These are phyloP conservation scores for Enteromius unitaeniatus DNA, from an alignment of 2,797 vertebrate species.

Conservation along the genomic window DNA sequence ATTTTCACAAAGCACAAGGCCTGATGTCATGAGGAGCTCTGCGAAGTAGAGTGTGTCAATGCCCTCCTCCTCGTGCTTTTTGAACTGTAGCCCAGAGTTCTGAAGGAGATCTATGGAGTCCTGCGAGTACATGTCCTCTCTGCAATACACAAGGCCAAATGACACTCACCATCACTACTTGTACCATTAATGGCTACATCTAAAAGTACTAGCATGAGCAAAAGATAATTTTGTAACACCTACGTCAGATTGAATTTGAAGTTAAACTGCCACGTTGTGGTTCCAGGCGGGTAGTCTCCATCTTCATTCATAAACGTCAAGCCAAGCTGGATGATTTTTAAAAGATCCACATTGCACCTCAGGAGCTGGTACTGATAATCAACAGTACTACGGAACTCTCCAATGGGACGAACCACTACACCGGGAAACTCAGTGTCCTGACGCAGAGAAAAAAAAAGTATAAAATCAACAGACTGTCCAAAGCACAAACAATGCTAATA, in stretches of 20 bases:
- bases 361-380: constrained; percentile 98
- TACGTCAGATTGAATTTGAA: constrained; percentile 99
- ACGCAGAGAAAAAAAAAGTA: background rate
- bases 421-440: constrained; percentile 98
- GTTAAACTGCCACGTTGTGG: constrained; percentile 98
- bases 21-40: constrained; percentile 97
- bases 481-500: background rate
- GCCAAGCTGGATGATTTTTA: constrained; percentile 98
- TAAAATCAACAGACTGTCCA: background rate
- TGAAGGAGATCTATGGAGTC: constrained; percentile 98
- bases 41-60: constrained; percentile 97
- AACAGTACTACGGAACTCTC: constrained; percentile 96
- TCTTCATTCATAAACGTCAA: constrained; percentile 98
- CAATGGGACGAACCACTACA: constrained; percentile 94
- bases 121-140: constrained; percentile 99
- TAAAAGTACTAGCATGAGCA: background rate
- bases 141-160: constrained; percentile 61
- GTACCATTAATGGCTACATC: background rate
- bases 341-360: constrained; percentile 94
- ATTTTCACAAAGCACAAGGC: constrained; percentile 96
- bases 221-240: constrained; percentile 57
- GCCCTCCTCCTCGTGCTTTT: constrained; percentile 97
- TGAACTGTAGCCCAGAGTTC: constrained; percentile 97
- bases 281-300: constrained; percentile 91
- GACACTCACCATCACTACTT: background rate